Percentiles rank a stretch among this genome's conserved stretches.
These are phyloP conservation scores for Onychorhynchus coronatus DNA, from an alignment of 2,113 vertebrate genomes.

Conservation along the genomic window DNA sequence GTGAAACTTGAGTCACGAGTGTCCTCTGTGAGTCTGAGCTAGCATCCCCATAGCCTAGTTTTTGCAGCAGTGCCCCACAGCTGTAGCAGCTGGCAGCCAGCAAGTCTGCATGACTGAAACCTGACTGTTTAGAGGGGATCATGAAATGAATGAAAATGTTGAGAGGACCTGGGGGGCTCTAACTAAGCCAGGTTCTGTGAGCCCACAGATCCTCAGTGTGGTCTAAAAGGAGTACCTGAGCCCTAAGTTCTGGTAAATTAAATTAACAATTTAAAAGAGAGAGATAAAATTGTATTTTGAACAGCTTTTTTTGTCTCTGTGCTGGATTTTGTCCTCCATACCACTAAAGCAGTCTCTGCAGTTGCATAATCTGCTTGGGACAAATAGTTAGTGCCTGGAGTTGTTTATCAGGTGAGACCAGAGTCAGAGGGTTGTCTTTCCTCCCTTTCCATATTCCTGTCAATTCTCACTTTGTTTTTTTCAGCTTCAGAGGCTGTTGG, in stretches of 20 bases:
- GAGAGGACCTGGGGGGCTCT: neutral
- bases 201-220: neutral
- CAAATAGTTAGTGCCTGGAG: neutral
- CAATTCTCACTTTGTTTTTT: neutral
- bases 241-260: neutral
- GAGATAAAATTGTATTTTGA: neutral
- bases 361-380: neutral
- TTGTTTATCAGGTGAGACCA: neutral
- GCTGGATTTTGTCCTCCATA: neutral
- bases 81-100: neutral
- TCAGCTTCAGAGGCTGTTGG: conserved; percentile 9
- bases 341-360: neutral
- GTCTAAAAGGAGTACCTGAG: neutral
- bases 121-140: neutral
- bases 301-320: neutral
- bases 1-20: neutral
- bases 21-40: neutral
- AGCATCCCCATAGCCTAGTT: neutral
- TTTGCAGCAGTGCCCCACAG: neutral
- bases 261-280: neutral
- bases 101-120: neutral
- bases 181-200: neutral
- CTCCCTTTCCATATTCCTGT: neutral
- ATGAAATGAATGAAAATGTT: neutral
- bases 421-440: neutral